Base-by-base conservation (phyloP, 2,113 vertebrate genomes). In the Promerops cafer region DNA sequence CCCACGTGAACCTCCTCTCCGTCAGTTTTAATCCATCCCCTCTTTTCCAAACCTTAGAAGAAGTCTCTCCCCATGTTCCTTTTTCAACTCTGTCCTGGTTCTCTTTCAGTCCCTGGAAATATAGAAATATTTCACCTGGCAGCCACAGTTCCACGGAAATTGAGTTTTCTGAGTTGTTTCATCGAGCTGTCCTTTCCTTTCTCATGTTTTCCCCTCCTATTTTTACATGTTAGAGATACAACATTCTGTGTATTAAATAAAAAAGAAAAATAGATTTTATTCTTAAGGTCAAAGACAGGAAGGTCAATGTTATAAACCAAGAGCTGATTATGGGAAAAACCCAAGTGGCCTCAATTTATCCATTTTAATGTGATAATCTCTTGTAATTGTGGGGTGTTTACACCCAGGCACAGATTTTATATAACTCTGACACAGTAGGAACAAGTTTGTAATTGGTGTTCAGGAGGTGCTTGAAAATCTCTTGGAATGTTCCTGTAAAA, bases 401-500 rank as follows among this genome's bases (percentile, higher is more conserved):
- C 68, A 90, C 18, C 10, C 37, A 60, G 70, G 31, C 7, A 4
- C 20, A 33, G 9, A 24, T 86, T 87, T 86, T 45, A 45, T 45
- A 11, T 2, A 47, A 74, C 81, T 87, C 59, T 91, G 89, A 87
- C 79, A 57, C 87, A 57, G 54, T 37, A 65, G 23, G 11, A 56
- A 47, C 31, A 65, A 72, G 16, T 35, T n/a, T 16, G 37, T 87
- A 81, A 90, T 90, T 59, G 60, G 2, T 83, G 63, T 5, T 96
- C 27, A 7, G 10, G 7, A 78, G n/a, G 35, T 11, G 33, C 57
- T 42, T 24, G 26, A 83, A 95, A 89, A 83, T 93, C 77, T 74
- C 17, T 71, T 63, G 87, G 83, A 94, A 89, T 65, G 76, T 30
- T 54, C 83, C 91, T 6, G 24, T 94, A 87, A 95, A 94, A 66